Evolutionary conservation across 1,140 invertebrate genomes (phyloP).

Genomic region (Myzus persicae): DNA sequence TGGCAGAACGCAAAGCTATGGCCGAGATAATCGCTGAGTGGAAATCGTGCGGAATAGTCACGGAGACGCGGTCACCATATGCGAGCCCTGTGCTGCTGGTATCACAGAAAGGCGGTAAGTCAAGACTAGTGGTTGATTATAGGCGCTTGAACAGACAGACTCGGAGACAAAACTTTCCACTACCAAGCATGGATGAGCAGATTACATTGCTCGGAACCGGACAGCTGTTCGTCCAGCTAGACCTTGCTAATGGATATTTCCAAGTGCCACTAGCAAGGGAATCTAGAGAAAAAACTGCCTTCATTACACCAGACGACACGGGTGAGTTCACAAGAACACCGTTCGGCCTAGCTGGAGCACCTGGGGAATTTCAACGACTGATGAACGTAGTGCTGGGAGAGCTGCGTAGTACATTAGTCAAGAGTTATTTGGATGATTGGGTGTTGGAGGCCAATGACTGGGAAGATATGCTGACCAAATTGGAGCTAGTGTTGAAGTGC

Average conservation of each 20-base stretch:
- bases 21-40: conserved; percentile 32
- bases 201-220: conserved; percentile 58
- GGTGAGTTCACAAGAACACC: conserved; percentile 57
- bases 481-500: neutral
- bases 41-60: conserved; percentile 59
- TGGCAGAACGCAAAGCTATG: conserved; percentile 4
- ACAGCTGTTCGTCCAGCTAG: conserved; percentile 58
- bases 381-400: conserved; percentile 62
- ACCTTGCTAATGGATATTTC: conserved; percentile 60
- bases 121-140: conserved; percentile 61
- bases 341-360: conserved; percentile 58
- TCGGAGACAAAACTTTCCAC: conserved; percentile 59
- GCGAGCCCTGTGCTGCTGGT: conserved; percentile 61
- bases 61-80: conserved; percentile 61
- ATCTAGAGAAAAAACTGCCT: conserved; percentile 57
- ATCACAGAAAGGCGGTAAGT: conserved; percentile 59
- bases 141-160: conserved; percentile 60
- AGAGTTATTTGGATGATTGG: conserved; percentile 6
- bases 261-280: conserved; percentile 56
- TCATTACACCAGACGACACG: conserved; percentile 57
- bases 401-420: neutral
- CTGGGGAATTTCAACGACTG: conserved; percentile 61
- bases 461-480: neutral
- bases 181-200: conserved; percentile 60
- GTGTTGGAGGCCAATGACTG: neutral